Conservation (phyloP, 2,113 vertebrate genomes). For the Rhabdomys dilectus region DNA sequence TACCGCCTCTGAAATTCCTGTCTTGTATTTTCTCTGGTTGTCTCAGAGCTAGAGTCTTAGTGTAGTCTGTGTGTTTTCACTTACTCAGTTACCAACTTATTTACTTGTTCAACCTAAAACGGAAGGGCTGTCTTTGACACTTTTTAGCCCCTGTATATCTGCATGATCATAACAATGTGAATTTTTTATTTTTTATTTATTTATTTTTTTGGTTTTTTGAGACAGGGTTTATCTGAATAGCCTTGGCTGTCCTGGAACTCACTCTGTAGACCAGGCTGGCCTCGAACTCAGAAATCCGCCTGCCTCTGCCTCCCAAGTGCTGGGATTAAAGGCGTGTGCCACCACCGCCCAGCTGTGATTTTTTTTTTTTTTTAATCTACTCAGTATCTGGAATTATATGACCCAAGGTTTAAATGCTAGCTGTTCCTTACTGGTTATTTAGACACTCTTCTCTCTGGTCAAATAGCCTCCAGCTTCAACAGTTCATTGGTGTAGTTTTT, state of each 20-base stretch:
- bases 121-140: not conserved
- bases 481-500: slow-evolving; percentile 26
- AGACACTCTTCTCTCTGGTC: not conserved
- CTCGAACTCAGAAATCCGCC: too few relatives aligned
- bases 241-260: too few relatives aligned
- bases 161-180: not conserved
- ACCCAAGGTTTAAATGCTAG: slow-evolving; percentile 36
- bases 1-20: not conserved
- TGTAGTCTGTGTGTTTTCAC: not conserved
- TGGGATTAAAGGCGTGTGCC: too few relatives aligned
- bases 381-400: not conserved
- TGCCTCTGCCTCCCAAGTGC: too few relatives aligned
- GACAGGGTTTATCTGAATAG: too few relatives aligned
- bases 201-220: too few relatives aligned
- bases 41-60: not conserved
- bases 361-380: not conserved
- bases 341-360: too few relatives aligned
- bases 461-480: not conserved
- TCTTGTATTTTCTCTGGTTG: not conserved
- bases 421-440: not conserved
- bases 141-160: not conserved
- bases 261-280: too few relatives aligned
- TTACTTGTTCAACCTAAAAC: not conserved
- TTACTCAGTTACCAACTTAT: not conserved
- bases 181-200: not conserved